Base-by-base conservation (phyloP, 2,888 invertebrate genomes). In the Xanthia togata region DNA sequence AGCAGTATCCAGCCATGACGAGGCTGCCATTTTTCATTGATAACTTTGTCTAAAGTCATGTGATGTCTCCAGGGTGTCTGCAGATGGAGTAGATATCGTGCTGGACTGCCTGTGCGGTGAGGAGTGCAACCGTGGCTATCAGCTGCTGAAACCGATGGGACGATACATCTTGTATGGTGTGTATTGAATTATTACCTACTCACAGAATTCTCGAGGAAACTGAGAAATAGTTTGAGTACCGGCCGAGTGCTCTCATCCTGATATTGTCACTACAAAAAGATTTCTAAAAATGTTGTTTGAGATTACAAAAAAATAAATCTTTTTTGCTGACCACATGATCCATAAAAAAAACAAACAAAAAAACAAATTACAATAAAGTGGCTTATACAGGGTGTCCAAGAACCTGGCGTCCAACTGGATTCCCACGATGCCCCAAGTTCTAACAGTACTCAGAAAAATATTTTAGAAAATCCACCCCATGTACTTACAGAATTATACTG, bases 31-130 rank as follows among this genome's bases (percentile, higher is more conserved):
- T 20, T n/a, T 47, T 17, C 11, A 57, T 41, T 31, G 8, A 50
- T 47, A 50, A 6, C 6, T 70, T 35, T 69, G 41, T 53, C 62
- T 83, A 78, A 83, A 5, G 14, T 23, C 12, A 8, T 50, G n/a
- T 31, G 35, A 41, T 74, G 82, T 87, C 85, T 84, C 1, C 91
- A 98, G 98, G 95, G 96, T 98, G 67, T 97, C 97, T 57, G 97
- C 98, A 6, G 98, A 98, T 88, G 99, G 99, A 69, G 98, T 99
- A 53, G 98, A 99, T 92, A 97, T 98, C 75, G 98, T 99, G 53
- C 95, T 99, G 92, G 99, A 99, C 94, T 98, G 98, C 92, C 97
- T 98, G 79, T 98, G 98, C 93, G 98, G 98, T 8, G 98, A 99
- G 90, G 98, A 99, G 92, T 98, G 98, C 94, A 98, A 98, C 96